Conservation (phyloP, 2,888 invertebrate species). For the Lamproptera curius region DNA sequence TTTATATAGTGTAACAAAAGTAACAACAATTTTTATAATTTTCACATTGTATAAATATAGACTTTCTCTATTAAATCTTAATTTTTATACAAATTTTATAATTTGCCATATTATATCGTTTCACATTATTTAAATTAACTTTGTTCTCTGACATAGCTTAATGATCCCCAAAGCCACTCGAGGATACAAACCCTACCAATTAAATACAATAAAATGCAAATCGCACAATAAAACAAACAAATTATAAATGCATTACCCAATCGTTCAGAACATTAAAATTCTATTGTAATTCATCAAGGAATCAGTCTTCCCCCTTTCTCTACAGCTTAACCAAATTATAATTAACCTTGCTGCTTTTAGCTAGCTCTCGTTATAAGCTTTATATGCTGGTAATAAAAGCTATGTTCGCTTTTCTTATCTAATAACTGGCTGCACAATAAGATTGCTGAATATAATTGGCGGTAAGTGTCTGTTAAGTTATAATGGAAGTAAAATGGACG, state of each 20-base stretch:
- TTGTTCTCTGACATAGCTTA: neutral
- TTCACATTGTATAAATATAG: no score
- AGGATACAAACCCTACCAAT: slow-evolving; percentile 54
- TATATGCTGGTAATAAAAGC: slow-evolving; percentile 30
- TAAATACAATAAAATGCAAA: slow-evolving; percentile 69
- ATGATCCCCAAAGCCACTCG: slow-evolving; percentile 29
- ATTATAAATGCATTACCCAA: slow-evolving; percentile 69
- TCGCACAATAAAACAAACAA: slow-evolving; percentile 69
- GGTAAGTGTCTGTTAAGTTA: slow-evolving; percentile 72
- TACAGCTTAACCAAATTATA: slow-evolving; percentile 30
- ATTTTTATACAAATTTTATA: no score
- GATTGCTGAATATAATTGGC: slow-evolving; percentile 54
- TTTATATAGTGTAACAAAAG: no score
- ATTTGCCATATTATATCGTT: no score
- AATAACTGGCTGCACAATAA: slow-evolving; percentile 22
- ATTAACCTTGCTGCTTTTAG: neutral
- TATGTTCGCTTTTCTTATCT: slow-evolving; percentile 22
- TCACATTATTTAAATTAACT: no score
- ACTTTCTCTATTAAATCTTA: no score
- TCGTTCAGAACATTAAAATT: slow-evolving; percentile 61
- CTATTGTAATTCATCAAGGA: slow-evolving; percentile 69
- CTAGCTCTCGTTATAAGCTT: slow-evolving; percentile 13
- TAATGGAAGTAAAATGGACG: slow-evolving; percentile 69
- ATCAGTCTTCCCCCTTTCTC: slow-evolving; percentile 62
- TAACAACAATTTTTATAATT: no score